Base-by-base conservation (phyloP, 2,113 vertebrate species). In the Mormoops blainvillei region DNA sequence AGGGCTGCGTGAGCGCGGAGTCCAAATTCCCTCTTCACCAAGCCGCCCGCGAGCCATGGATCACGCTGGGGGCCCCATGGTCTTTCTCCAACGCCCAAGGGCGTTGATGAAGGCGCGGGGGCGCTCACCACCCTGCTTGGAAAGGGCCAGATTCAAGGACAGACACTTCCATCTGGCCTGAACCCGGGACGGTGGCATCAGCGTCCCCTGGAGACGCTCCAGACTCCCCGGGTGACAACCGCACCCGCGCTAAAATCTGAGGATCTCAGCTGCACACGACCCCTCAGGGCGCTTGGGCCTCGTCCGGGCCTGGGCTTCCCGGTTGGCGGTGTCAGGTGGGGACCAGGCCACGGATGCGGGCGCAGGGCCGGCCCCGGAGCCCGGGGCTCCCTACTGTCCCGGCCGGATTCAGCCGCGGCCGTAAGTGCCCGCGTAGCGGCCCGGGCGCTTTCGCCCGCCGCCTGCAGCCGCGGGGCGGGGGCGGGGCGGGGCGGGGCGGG, bases 381-480 rank as follows among this genome's bases (percentile, higher is more conserved):
- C 1, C 19, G 76, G 24, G 84, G 33, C 65, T 71, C 81, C 1
- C 76, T 85, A 94, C 96, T 92, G 95, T 95, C 96, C 82, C 77
- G 14, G 36, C 41, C 24, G n/a, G 16, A 41, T 5, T 56, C 54
- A 5, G 38, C 78, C 16, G n/a, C 24, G 36, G 28, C 78, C 78
- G 96, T 97, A 97, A 97, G 70, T 97, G 82, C 91, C 70, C 58
- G 45, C 26, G 50, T 87, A 97, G 96, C 20, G 31, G 31, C 10
- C 78, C 82, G 54, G 3, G 0, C 18, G 26, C 20, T 88, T 87
- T 90, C 48, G 3, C 11, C 33, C 16, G 70, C 65, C 22, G 43
- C 61, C 54, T 61, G 54, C 83, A 13, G 74, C 11, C 22, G 48
- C 48, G 48, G 50, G 43, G 58, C 61, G 74, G 45, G 9, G 10